Evolutionary conservation across 1,140 invertebrate species (phyloP), one percentile per base, ranked within the genome.

Genomic region (Holotrichia oblita): DNA sequence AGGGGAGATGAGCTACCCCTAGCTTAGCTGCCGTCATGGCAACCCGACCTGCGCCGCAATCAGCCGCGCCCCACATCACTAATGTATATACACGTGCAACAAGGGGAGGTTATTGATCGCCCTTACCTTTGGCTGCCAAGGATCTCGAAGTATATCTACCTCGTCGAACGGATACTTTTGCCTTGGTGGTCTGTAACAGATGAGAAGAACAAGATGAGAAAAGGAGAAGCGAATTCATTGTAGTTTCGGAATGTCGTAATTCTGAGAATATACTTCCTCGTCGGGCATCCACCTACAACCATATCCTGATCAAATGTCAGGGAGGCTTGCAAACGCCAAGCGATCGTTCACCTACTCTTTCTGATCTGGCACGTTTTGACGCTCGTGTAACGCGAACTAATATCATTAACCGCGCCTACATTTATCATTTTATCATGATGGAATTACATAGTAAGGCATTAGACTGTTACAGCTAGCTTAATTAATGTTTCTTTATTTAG

Each of bases 11-110:
- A 83, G 81, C 84, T 69, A 80, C 80, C 83, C 80, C 79, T 85
- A 80, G 80, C 80, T 81, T 79, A 79, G 81, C 80, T 81, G 83
- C 81, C 83, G 81, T 82, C 80, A 80, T 80, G 79, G 81, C 78
- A 79, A 77, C 73, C 73, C 61, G 78, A 34, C 74, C 80, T 79
- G 80, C 81, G 81, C 83, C 79, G 61, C 69, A 20, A 59, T 41
- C 82, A 74, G 80, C 84, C 83, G 79, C 82, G 80, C 82, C 83
- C 83, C 83, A 82, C 83, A 87, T 87, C 86, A 87, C 86, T 86
- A 86, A 87, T 87, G 87, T 86, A 87, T 85, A 84, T 84, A 84
- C 85, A 85, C 86, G 86, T 86, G 84, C 79, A 79, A 44, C 73
- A 44, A 77, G 77, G 80, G 79, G 80, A 77, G 79, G 79, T 78